Evolutionary conservation across 2,113 vertebrate species (phyloP).

Genomic region (Pantherophis guttatus): DNA sequence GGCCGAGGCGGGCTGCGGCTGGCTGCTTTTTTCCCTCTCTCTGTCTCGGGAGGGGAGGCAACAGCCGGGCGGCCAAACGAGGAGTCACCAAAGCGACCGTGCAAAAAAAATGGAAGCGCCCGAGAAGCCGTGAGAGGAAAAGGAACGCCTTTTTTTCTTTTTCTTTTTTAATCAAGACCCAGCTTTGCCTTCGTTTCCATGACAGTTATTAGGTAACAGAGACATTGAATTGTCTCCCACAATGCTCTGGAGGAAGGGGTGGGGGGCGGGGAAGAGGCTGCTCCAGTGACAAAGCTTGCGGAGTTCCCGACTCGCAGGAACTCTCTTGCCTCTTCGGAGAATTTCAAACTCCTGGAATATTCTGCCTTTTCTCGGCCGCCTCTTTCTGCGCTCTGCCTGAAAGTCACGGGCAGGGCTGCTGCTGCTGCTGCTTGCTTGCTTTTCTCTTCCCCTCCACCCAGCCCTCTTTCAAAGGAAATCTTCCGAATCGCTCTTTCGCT

Average conservation of each 20-base stretch:
- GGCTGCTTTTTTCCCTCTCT: neutral
- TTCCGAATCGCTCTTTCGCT: neutral
- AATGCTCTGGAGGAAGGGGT: slow-evolving; percentile 55
- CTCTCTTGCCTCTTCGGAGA: slow-evolving; percentile 41
- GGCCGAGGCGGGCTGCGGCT: slow-evolving; percentile 51
- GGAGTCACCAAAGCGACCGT: slow-evolving; percentile 44
- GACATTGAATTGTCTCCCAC: slow-evolving; percentile 73
- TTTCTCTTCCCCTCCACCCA: slow-evolving; percentile 8
- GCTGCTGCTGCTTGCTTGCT: neutral
- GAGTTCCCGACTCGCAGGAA: slow-evolving; percentile 60
- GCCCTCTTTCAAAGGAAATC: slow-evolving; percentile 21
- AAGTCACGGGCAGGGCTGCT: too few relatives aligned
- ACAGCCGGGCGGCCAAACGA: slow-evolving; percentile 55
- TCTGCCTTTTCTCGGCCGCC: slow-evolving; percentile 33
- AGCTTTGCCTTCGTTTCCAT: slow-evolving; percentile 74
- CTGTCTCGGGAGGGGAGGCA: slow-evolving; percentile 15
- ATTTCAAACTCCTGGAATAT: slow-evolving; percentile 50
- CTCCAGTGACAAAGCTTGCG: slow-evolving; percentile 50
- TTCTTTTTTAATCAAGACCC: slow-evolving; percentile 65
- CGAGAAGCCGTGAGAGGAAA: slow-evolving; percentile 57
- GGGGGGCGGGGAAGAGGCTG: slow-evolving; percentile 48
- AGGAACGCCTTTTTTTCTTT: slow-evolving; percentile 2
- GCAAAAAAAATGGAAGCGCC: slow-evolving; percentile 56
- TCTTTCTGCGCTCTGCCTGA: neutral
- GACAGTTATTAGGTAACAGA: slow-evolving; percentile 77